These are phyloP conservation scores for Apocrypta bakeri DNA, from an alignment of 1,140 invertebrate genomes.

Conservation along the genomic window DNA sequence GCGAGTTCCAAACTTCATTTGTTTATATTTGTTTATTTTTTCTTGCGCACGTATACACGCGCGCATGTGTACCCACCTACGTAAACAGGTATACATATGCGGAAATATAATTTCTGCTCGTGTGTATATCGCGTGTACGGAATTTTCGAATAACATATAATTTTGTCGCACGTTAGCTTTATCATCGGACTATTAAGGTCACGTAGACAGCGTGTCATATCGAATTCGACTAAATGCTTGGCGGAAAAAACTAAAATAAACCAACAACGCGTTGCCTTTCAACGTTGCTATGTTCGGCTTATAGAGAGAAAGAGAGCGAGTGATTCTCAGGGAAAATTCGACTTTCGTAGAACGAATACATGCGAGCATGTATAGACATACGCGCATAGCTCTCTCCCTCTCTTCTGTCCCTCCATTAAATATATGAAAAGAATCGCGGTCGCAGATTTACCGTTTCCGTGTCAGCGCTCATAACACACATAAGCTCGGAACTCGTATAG, in stretches of 20 bases:
- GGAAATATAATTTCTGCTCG: background rate
- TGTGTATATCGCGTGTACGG: background rate
- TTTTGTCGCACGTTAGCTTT: background rate
- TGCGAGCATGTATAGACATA: too few relatives aligned
- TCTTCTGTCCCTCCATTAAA: background rate
- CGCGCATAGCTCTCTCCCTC: background rate
- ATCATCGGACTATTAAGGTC: background rate
- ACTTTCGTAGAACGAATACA: too few relatives aligned
- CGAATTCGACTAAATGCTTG: background rate
- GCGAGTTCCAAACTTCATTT: too few relatives aligned
- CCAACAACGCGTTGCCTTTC: too few relatives aligned
- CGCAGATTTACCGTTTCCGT: constrained; percentile 1
- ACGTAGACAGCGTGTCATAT: background rate
- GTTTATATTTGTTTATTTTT: too few relatives aligned
- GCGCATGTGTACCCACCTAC: too few relatives aligned
- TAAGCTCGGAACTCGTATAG: background rate
- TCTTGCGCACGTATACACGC: too few relatives aligned
- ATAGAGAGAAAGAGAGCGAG: too few relatives aligned
- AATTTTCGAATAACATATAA: background rate
- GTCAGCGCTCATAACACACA: constrained; percentile 1
- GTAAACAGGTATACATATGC: too few relatives aligned
- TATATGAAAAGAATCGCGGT: background rate
- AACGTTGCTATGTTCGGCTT: too few relatives aligned
- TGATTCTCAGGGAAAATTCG: too few relatives aligned
- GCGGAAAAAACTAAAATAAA: too few relatives aligned